Conservation (phyloP, 1,140 invertebrate genomes). For the Apis cerana region DNA sequence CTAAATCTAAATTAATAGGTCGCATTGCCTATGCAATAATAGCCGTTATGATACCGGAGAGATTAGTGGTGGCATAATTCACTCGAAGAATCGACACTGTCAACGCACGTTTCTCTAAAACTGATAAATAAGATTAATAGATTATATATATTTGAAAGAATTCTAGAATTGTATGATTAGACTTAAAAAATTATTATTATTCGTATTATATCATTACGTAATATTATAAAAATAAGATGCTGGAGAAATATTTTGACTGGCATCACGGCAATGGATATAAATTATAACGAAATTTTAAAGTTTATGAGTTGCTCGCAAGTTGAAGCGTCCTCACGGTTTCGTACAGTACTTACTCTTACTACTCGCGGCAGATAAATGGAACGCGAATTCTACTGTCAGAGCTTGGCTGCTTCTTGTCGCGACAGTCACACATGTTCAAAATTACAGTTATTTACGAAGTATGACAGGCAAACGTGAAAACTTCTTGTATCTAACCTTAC, state of each 20-base stretch:
- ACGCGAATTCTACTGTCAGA: background rate
- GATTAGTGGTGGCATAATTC: slow-evolving; percentile 55
- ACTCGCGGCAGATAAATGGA: slow-evolving; percentile 2
- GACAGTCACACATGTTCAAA: background rate
- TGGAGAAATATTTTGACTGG: background rate
- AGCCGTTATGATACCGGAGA: slow-evolving; percentile 57
- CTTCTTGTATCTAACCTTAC: background rate
- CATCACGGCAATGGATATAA: background rate
- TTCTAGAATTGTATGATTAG: no score
- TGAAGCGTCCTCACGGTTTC: background rate
- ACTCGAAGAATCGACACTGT: slow-evolving; percentile 33
- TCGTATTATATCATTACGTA: no score
- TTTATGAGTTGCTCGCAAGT: background rate
- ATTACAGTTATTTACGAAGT: background rate
- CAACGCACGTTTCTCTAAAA: background rate
- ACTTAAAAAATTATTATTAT: no score
- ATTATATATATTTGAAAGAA: no score
- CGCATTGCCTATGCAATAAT: slow-evolving; percentile 63
- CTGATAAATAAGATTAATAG: background rate
- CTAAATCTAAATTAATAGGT: slow-evolving; percentile 72
- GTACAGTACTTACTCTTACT: background rate
- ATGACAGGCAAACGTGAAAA: background rate
- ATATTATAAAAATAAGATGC: background rate
- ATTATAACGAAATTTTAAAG: slow-evolving; percentile 7
- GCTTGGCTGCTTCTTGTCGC: background rate